These are phyloP conservation scores for Mimas tiliae DNA, from an alignment of 2,888 invertebrate species.

Conservation along the genomic window DNA sequence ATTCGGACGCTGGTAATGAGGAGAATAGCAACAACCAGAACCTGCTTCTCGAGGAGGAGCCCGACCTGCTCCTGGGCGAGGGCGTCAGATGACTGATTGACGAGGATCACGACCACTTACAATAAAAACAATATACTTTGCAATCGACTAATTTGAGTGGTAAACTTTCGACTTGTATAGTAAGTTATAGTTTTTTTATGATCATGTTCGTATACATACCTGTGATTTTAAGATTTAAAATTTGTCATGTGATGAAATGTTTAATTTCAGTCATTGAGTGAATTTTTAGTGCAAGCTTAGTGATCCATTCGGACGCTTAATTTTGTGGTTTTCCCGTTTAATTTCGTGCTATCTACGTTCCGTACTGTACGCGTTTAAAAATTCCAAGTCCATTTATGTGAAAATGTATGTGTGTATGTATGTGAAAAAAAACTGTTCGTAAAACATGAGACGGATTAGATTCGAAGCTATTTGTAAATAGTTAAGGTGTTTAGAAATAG, in stretches of 20 bases:
- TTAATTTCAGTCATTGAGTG: slow-evolving; percentile 52
- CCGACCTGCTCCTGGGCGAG: slow-evolving; percentile 72
- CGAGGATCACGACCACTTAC: slow-evolving; percentile 61
- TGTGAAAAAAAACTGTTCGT: slow-evolving; percentile 18
- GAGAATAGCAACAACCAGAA: slow-evolving; percentile 81
- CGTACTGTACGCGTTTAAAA: slow-evolving; percentile 19
- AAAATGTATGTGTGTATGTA: slow-evolving; percentile 13
- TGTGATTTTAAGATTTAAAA: slow-evolving; percentile 74
- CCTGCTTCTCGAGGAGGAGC: slow-evolving; percentile 74
- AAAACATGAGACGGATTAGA: slow-evolving; percentile 27
- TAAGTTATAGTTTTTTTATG: slow-evolving; percentile 79
- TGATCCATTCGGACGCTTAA: slow-evolving; percentile 50
- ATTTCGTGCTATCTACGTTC: slow-evolving; percentile 35
- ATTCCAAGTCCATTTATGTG: slow-evolving; percentile 13
- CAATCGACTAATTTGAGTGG: slow-evolving; percentile 66
- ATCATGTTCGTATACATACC: slow-evolving; percentile 62
- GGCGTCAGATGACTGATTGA: slow-evolving; percentile 77
- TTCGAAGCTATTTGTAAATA: slow-evolving; percentile 77
- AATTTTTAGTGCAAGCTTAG: slow-evolving; percentile 61
- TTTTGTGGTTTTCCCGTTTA: slow-evolving; percentile 48
- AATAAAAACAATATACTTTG: slow-evolving; percentile 61
- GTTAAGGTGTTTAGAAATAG: slow-evolving; percentile 69
- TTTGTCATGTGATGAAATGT: slow-evolving; percentile 68
- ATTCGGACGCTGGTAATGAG: slow-evolving; percentile 69
- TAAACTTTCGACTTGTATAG: slow-evolving; percentile 73